Evolutionary conservation across 2,113 vertebrate species (phyloP).

Genomic region (Lophura nycthemera): DNA sequence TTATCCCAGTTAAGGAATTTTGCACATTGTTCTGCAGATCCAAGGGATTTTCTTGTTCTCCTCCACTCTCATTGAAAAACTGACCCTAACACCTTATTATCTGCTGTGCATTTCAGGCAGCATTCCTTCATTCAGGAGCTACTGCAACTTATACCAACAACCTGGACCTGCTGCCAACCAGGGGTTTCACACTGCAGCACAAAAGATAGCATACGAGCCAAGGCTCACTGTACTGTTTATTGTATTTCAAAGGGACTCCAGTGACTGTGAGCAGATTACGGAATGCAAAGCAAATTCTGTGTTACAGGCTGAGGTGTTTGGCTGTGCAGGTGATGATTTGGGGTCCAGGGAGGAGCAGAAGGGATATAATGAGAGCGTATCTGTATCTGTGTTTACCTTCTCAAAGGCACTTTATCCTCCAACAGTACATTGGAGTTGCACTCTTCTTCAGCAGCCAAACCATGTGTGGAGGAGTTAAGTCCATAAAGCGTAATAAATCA

Average conservation of each 20-base stretch:
- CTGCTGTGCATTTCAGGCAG: background rate
- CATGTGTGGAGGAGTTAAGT: background rate
- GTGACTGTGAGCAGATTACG: rapidly evolving
- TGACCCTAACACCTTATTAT: background rate
- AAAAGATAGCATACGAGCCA: rapidly evolving
- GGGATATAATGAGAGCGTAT: background rate
- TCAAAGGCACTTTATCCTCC: background rate
- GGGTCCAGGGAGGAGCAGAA: background rate
- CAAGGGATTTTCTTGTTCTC: background rate
- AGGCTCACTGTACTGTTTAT: background rate
- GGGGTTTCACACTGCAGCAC: rapidly evolving
- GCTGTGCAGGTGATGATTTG: background rate
- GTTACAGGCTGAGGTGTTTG: background rate
- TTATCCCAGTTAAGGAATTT: background rate
- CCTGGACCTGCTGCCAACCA: background rate
- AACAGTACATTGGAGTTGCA: background rate
- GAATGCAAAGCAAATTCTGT: background rate
- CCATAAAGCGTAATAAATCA: background rate
- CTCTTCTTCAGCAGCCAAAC: background rate
- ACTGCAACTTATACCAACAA: rapidly evolving
- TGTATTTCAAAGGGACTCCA: background rate
- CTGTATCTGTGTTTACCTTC: background rate
- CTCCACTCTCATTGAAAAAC: background rate
- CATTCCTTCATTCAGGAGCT: background rate
- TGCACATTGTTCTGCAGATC: background rate